Evolutionary conservation across 2,797 vertebrate species (phyloP), one percentile per base, ranked within the genome.

Genomic region (Coracias cyanogaster): DNA sequence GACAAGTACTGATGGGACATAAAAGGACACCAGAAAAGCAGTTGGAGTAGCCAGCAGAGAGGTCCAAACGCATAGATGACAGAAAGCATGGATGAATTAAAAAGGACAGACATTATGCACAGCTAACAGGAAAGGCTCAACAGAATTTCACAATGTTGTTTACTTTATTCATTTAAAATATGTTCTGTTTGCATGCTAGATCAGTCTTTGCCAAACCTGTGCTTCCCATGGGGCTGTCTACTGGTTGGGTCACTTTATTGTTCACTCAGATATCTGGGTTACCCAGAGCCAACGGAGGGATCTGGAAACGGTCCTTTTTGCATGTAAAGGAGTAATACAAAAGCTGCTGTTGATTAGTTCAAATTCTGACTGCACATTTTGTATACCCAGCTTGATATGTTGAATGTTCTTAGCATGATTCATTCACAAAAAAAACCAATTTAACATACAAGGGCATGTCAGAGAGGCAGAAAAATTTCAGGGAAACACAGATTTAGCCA

Each of bases 321-420:
- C n/a, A 62, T 62, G 52, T 69, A 49, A 85, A 84, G 45, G 61
- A 91, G 57, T 51, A 88, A 85, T 55, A 69, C 31, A 82, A 91
- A 91, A 91, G 67, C 77, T 76, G 81, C 24, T 91, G 72, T 62
- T 82, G 55, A 85, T 71, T 89, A 86, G 26, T 54, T 74, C 66
- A 57, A 31, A 72, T 67, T 86, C 69, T 83, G 48, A 76, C 67
- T 71, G 41, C 1, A 12, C 52, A 24, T 83, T 91, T 89, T 86
- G 41, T 72, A 80, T 67, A 58, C 31, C 28, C 58, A 71, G 62
- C 48, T 83, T 79, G 52, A 71, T 91, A 89, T 24, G 49, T 46
- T 64, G 60, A 81, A 80, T 66, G 48, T 62, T 86, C 78, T 80
- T 58, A 76, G 48, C 39, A 49, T 80, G 85, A 93, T 83, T 93